Base-by-base conservation (phyloP, 1,140 invertebrate genomes). In the Drosophila serrata region DNA sequence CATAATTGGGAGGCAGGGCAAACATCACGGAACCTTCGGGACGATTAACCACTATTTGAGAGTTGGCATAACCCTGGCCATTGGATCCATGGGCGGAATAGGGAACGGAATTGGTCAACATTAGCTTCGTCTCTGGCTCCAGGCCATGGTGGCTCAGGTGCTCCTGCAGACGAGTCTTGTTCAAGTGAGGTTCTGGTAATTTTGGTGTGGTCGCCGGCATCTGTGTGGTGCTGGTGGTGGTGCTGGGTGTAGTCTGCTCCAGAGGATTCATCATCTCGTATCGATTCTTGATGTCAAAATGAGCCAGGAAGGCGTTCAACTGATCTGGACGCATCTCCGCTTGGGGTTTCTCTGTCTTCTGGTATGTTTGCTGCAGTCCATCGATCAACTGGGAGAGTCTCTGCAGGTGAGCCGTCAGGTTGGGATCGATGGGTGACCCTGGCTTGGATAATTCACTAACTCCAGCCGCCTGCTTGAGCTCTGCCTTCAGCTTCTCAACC, bases 41-140 rank as follows among this genome's bases (percentile, higher is more conserved):
- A 0, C 86, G 82, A 79, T 93, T 93, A 0, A 93, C 92, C 5
- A 93, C 92, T 76, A 93, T 93, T 49, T 93, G 92, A 0, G 92
- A 92, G 49, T 91, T 92, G 8, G 81, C 75, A 75, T 92, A 92
- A 0, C 85, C 86, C 27, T 72, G 68, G 6, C 77, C 62, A 1
- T 24, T 56, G 39, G 19, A 29, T 12, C 80, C 76, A 31, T 79
- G 72, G 0, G 59, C 24, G 19, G 79, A 70, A 15, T 60, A 79
- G 1, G 90, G 81, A 6, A 82, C 22, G 5, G 68, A 12, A 55
- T 79, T 92, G 31, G 56, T 67, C 12, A 91, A 68, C 48, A 91
- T 74, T 5, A 92, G 65, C 33, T 92, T 92, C 0, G 86, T 92
- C 51, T 92, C 91, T 2, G 91, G 91, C 19, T 87, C 61, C 51